phyloP scores from a whole-genome alignment of 2,888 invertebrate genomes.

The Saturnia pavonia region DNA sequence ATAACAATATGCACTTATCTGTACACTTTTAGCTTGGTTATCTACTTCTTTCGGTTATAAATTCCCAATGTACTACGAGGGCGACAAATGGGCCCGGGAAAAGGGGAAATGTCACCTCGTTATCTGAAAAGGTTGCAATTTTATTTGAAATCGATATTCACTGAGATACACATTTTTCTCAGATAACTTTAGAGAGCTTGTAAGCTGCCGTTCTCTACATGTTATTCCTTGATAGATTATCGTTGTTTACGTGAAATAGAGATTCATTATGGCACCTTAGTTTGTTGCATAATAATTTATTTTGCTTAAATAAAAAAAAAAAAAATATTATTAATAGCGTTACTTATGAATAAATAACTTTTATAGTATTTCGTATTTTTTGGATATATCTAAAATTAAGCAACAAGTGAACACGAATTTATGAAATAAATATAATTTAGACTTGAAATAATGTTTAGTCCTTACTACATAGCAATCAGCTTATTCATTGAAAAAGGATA shows the following conservation, averaged over 20 bases:
- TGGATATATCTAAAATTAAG: too few relatives aligned
- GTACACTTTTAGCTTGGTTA: slow-evolving; percentile 72
- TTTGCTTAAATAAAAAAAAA: background rate
- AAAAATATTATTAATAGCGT: background rate
- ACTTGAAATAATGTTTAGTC: too few relatives aligned
- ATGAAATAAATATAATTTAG: too few relatives aligned
- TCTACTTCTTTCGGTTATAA: slow-evolving; percentile 80
- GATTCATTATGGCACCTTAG: background rate
- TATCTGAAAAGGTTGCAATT: slow-evolving; percentile 82
- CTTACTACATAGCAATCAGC: too few relatives aligned
- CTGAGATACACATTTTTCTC: slow-evolving; percentile 62
- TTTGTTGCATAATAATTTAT: background rate
- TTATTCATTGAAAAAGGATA: too few relatives aligned
- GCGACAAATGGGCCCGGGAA: slow-evolving; percentile 67
- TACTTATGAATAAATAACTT: too few relatives aligned
- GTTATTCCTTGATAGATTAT: slow-evolving; percentile 32
- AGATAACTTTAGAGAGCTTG: slow-evolving; percentile 41
- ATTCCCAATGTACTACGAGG: slow-evolving; percentile 70
- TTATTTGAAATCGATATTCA: slow-evolving; percentile 82
- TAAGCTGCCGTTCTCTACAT: slow-evolving; percentile 41
- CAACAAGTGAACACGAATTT: too few relatives aligned
- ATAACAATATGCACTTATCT: slow-evolving; percentile 38
- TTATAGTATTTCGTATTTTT: too few relatives aligned
- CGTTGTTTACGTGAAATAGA: background rate
- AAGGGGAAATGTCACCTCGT: slow-evolving; percentile 80